Percentiles rank a stretch among this genome's conserved stretches.
phyloP scores from a whole-genome alignment of 1,140 invertebrate genomes.

The Nomia melanderi region DNA sequence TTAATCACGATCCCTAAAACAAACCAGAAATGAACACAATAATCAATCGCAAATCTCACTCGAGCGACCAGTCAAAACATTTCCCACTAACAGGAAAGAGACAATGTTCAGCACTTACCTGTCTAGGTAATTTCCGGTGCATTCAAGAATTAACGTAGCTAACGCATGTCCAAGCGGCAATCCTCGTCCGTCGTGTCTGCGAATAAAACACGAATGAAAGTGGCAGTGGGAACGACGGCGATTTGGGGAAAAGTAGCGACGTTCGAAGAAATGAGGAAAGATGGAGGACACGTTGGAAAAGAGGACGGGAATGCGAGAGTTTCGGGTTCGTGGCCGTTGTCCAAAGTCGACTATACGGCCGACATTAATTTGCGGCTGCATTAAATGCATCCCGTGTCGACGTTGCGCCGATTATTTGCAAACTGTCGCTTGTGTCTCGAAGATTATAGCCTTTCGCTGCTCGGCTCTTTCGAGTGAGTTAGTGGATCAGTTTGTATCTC shows the following conservation, averaged over 20 bases:
- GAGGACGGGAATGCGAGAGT: background rate
- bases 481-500: too few species aligned
- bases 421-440: background rate
- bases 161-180: slow-evolving; percentile 14
- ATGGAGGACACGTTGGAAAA: slow-evolving; percentile 27
- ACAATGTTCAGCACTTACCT: background rate
- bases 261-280: slow-evolving; percentile 22
- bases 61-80: too few species aligned
- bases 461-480: background rate
- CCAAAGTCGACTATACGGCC: slow-evolving; percentile 53
- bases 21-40: too few species aligned
- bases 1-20: too few species aligned
- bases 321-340: slow-evolving; percentile 36
- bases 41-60: too few species aligned
- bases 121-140: background rate
- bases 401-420: slow-evolving; percentile 33
- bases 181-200: background rate
- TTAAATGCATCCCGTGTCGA: slow-evolving; percentile 48
- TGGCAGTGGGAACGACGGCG: background rate
- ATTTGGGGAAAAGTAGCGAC: background rate
- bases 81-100: background rate
- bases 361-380: slow-evolving; percentile 54
- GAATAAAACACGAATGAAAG: background rate
- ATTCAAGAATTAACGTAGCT: slow-evolving; percentile 10
- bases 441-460: background rate